Evolutionary conservation across 2,888 invertebrate species (phyloP).

Genomic region (Apodemia zela): DNA sequence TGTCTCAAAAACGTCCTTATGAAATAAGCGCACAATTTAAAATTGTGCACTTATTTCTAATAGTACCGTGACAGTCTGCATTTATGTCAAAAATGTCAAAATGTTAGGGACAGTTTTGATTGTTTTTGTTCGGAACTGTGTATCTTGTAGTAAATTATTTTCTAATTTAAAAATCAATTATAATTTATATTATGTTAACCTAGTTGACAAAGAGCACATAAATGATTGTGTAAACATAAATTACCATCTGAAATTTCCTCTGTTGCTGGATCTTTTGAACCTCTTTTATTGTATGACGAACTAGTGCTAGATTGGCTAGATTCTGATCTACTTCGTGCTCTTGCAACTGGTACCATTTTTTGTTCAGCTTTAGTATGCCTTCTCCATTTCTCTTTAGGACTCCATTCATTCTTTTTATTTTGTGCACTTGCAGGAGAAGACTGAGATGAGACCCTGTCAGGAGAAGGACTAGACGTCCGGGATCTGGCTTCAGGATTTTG

Average conservation of each 20-base stretch:
- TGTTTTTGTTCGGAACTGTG: too few species aligned
- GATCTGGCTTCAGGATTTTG: conserved; percentile 46
- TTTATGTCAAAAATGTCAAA: too few species aligned
- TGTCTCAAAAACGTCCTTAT: too few species aligned
- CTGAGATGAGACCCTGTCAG: conserved; percentile 53
- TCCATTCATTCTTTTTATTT: conserved; percentile 56
- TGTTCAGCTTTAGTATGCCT: conserved; percentile 72
- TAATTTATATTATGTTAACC: too few species aligned
- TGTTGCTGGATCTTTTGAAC: conserved; percentile 67
- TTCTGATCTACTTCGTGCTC: conserved; percentile 60
- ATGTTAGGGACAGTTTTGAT: too few species aligned
- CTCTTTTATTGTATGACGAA: conserved; percentile 66
- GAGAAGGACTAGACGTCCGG: conserved; percentile 58
- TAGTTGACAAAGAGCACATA: not conserved
- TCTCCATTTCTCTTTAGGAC: conserved; percentile 66
- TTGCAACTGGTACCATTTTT: conserved; percentile 58
- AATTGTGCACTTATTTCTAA: too few species aligned
- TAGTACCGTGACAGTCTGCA: too few species aligned
- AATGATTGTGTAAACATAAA: conserved; percentile 15
- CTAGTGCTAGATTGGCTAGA: conserved; percentile 70
- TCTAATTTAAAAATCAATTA: too few species aligned
- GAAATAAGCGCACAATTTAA: too few species aligned
- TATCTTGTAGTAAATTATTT: too few species aligned
- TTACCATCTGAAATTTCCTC: conserved; percentile 84
- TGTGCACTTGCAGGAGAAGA: conserved; percentile 46